Evolutionary conservation across 2,797 vertebrate species (phyloP).

Genomic region (Acridotheres tristis): DNA sequence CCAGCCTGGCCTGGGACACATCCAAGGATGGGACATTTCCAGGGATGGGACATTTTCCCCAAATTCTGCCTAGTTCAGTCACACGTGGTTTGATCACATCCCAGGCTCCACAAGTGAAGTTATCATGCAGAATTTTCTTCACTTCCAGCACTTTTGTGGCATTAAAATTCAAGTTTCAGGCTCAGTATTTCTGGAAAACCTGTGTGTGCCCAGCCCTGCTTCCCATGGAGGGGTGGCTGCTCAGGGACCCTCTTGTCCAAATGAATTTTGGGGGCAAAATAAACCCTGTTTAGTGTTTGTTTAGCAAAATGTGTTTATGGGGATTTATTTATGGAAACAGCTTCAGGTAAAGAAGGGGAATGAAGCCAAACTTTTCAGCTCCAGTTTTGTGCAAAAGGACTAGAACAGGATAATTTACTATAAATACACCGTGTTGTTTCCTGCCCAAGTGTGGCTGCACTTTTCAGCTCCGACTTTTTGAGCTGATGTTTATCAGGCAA

Average conservation of each 20-base stretch:
- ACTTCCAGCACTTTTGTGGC: background rate
- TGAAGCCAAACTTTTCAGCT: background rate
- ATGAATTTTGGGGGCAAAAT: background rate
- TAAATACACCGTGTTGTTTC: background rate
- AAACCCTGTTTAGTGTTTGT: background rate
- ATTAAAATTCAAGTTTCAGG: accelerated
- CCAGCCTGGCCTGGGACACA: background rate
- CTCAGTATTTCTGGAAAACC: accelerated
- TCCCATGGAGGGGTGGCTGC: accelerated
- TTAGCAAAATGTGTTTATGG: background rate
- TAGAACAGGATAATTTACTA: background rate
- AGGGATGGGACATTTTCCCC: background rate
- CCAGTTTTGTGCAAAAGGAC: background rate
- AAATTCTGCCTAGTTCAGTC: background rate
- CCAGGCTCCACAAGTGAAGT: accelerated
- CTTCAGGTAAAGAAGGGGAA: background rate
- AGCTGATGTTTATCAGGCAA: background rate
- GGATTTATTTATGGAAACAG: background rate
- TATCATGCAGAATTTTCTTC: background rate
- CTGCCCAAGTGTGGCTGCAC: background rate
- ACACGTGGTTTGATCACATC: background rate
- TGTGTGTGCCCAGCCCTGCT: accelerated
- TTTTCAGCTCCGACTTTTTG: background rate
- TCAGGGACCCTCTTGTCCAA: background rate
- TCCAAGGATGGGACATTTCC: background rate